These are phyloP conservation scores for Microctenopoma stevenorrisi DNA, from an alignment of 2,797 vertebrate genomes.

Conservation along the genomic window DNA sequence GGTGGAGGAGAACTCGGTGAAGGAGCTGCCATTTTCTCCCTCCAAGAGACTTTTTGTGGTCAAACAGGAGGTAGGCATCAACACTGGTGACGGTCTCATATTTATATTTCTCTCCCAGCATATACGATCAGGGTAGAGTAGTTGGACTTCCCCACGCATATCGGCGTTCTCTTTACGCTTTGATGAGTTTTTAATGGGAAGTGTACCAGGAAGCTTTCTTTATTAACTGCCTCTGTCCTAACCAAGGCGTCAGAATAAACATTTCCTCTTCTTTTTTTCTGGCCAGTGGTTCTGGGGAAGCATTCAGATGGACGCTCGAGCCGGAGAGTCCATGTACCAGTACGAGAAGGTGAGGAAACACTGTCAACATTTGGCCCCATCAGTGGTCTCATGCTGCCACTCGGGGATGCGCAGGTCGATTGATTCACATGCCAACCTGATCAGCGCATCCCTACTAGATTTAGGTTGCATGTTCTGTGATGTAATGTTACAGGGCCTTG, in stretches of 20 bases:
- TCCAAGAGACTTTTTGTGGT: conserved; percentile 91
- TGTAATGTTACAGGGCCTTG: too few species aligned
- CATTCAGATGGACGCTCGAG: conserved; percentile 99
- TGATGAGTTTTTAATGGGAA: conserved; percentile 29
- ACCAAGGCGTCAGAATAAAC: conserved; percentile 1
- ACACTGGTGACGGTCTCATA: too few species aligned
- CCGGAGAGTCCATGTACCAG: conserved; percentile 96
- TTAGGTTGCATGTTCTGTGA: too few species aligned
- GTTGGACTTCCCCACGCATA: conserved; percentile 33
- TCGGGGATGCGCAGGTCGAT: too few species aligned
- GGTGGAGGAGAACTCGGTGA: conserved; percentile 94
- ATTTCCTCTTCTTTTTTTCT: conserved; percentile 11
- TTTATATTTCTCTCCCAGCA: conserved; percentile 6
- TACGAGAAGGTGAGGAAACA: conserved; percentile 90
- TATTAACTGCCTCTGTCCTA: neutral
- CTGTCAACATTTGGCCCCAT: too few species aligned
- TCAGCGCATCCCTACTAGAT: too few species aligned
- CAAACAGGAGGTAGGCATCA: conserved; percentile 91
- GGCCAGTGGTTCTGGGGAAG: conserved; percentile 99
- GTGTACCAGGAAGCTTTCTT: neutral
- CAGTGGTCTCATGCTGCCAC: too few species aligned
- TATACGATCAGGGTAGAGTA: conserved; percentile 26
- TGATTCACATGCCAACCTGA: too few species aligned
- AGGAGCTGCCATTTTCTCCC: conserved; percentile 91
- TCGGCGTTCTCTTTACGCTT: conserved; percentile 20